Conservation (phyloP, 2,113 vertebrate genomes). For the Limanda limanda region DNA sequence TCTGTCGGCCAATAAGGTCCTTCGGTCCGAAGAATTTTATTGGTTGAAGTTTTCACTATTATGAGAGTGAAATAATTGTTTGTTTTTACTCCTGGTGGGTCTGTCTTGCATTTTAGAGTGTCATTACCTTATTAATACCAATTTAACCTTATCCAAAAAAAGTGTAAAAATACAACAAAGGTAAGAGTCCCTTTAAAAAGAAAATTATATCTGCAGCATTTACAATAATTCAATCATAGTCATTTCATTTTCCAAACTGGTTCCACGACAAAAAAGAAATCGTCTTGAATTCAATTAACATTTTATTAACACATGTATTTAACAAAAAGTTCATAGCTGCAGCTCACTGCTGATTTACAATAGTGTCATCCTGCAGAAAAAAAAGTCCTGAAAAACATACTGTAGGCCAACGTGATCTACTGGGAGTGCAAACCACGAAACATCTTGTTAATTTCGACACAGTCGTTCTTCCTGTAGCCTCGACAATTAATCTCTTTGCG, state of each 20-base stretch:
- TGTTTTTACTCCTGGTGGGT: too few relatives aligned
- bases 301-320: background rate
- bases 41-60: too few relatives aligned
- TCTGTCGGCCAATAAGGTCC: too few relatives aligned
- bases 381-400: background rate
- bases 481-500: background rate
- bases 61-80: too few relatives aligned
- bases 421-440: background rate
- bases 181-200: too few relatives aligned
- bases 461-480: constrained; percentile 14
- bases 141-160: too few relatives aligned
- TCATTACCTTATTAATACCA: too few relatives aligned
- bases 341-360: background rate
- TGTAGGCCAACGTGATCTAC: background rate
- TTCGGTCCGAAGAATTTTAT: too few relatives aligned
- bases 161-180: too few relatives aligned
- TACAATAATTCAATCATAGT: background rate
- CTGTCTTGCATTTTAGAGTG: too few relatives aligned
- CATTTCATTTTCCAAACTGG: background rate
- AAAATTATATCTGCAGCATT: background rate
- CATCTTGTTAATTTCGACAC: constrained; percentile 31
- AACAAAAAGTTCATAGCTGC: background rate
- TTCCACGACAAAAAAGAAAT: too few relatives aligned
- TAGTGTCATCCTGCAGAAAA: background rate
- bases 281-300: too few relatives aligned